Evolutionary conservation across 2,113 vertebrate genomes (phyloP).

Genomic region (Orthonyx spaldingii): DNA sequence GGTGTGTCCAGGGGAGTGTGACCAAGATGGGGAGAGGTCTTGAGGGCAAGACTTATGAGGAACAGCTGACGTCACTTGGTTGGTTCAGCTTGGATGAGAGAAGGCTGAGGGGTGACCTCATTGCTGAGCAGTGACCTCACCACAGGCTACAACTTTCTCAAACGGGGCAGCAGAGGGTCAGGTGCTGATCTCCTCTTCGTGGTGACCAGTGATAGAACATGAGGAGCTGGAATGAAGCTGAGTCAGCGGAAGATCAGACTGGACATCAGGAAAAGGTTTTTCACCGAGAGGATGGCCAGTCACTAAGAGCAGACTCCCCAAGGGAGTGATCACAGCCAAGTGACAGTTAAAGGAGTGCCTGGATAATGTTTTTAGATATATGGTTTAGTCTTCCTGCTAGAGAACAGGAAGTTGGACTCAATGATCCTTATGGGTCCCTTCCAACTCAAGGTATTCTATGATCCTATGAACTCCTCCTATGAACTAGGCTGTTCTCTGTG

Average conservation of each 20-base stretch:
- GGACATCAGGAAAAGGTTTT: not conserved
- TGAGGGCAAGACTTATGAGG: not conserved
- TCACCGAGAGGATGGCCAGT: not conserved
- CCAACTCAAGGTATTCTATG: not conserved
- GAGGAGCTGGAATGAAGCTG: not conserved
- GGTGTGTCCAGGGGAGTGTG: not conserved
- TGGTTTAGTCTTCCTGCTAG: not conserved
- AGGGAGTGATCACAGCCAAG: not conserved
- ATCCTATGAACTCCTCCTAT: not conserved
- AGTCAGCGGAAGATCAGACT: not conserved
- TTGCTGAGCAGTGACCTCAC: not conserved
- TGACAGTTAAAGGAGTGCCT: not conserved
- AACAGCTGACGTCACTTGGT: not conserved
- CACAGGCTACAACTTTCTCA: not conserved
- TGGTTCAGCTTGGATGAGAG: not conserved
- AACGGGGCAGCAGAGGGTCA: accelerated
- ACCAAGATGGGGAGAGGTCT: not conserved
- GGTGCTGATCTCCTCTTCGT: not conserved
- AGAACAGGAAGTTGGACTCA: accelerated
- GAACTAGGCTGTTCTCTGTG: not conserved
- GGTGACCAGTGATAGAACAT: accelerated
- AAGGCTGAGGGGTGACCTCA: not conserved
- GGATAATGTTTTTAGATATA: not conserved
- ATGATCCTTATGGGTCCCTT: not conserved
- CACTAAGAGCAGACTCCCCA: not conserved